Evolutionary conservation across 2,797 vertebrate species (phyloP).

Genomic region (Cynodonichthys magdalenae): DNA sequence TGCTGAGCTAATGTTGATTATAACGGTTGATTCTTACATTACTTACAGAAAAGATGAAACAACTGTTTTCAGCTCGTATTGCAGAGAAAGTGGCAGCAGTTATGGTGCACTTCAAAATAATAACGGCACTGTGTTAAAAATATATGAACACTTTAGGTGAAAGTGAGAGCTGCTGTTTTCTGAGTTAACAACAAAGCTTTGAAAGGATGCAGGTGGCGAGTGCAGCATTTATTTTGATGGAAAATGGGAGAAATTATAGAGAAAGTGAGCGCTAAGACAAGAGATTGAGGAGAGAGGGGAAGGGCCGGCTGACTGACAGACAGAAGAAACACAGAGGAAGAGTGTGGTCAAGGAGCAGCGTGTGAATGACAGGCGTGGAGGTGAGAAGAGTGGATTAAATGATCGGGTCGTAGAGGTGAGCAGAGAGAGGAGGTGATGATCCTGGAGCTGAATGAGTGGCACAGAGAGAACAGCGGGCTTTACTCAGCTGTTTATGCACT

Average conservation of each 20-base stretch:
- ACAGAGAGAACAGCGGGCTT: constrained; percentile 7
- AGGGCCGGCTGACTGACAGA: constrained; percentile 21
- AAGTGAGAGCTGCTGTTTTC: constrained; percentile 1
- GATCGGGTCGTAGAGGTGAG: constrained; percentile 25
- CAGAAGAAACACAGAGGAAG: constrained; percentile 3
- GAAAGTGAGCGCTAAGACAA: constrained; percentile 5
- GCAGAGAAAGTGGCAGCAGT: background rate
- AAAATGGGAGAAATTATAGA: background rate
- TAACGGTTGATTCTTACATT: background rate
- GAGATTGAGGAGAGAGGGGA: constrained; percentile 21
- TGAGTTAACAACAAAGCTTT: background rate
- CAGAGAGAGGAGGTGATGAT: constrained; percentile 23
- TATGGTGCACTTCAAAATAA: background rate
- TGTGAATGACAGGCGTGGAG: constrained; percentile 28
- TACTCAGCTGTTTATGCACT: background rate
- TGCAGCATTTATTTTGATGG: constrained; percentile 21
- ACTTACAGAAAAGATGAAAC: background rate
- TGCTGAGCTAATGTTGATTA: too few species aligned
- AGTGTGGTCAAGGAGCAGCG: background rate
- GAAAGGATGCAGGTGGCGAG: constrained; percentile 13
- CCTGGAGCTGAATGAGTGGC: constrained; percentile 27
- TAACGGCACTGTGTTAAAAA: background rate
- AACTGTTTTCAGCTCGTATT: background rate
- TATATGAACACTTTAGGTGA: background rate
- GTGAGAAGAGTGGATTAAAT: constrained; percentile 35